A percentile compares a stretch with the other conserved stretches of the same genome.
These are phyloP conservation scores for Urechis unicinctus DNA, from an alignment of 2,888 invertebrate species.

Conservation along the genomic window DNA sequence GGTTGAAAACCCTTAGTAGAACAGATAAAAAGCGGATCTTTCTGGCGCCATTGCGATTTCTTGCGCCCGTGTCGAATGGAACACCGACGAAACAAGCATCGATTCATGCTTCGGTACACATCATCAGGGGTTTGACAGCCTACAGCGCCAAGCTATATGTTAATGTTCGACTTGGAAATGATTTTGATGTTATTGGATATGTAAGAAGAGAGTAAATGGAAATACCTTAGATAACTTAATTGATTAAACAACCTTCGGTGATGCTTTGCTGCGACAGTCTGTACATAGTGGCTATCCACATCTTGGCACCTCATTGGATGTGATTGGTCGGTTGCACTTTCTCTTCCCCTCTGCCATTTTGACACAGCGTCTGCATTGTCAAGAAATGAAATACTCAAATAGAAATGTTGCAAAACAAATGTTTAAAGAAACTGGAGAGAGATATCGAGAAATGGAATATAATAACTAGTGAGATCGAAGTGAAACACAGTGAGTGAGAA, in stretches of 20 bases:
- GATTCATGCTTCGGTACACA: background rate
- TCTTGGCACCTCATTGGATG: background rate
- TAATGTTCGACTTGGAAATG: too few relatives aligned
- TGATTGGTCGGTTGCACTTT: background rate
- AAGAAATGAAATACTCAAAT: too few relatives aligned
- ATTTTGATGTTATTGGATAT: too few relatives aligned
- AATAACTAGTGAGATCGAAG: too few relatives aligned
- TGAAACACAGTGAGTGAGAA: too few relatives aligned
- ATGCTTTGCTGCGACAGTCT: background rate
- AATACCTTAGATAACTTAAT: background rate
- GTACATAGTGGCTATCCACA: constrained; percentile 2
- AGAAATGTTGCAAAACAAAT: too few relatives aligned
- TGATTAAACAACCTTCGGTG: background rate
- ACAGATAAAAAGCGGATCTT: background rate
- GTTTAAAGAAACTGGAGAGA: too few relatives aligned
- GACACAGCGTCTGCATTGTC: too few relatives aligned
- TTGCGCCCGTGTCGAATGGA: background rate
- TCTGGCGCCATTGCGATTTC: background rate
- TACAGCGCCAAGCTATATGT: too few relatives aligned
- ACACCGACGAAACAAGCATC: background rate
- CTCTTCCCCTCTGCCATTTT: too few relatives aligned
- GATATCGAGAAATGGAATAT: too few relatives aligned
- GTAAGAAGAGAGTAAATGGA: too few relatives aligned
- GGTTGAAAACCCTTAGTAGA: background rate
- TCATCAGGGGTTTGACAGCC: background rate